phyloP scores from a whole-genome alignment of 2,113 vertebrate species.

The Aegotheles bennettii region DNA sequence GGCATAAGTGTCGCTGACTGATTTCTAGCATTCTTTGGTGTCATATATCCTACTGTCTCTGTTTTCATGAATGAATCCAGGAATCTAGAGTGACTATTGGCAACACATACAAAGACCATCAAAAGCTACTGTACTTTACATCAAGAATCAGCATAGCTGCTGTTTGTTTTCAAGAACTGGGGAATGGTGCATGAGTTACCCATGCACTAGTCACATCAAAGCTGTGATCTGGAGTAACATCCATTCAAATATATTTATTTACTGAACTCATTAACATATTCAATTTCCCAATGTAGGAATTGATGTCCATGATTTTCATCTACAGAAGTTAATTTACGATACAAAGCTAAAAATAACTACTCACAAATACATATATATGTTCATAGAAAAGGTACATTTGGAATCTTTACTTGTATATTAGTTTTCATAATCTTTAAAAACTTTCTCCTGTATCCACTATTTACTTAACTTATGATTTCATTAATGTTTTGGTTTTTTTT shows the following conservation, averaged over 20 bases:
- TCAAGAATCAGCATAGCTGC: background rate
- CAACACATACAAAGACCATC: background rate
- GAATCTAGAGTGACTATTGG: background rate
- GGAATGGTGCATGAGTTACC: background rate
- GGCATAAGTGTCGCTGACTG: background rate
- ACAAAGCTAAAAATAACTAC: background rate
- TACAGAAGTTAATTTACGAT: background rate
- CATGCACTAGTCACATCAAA: rapidly evolving
- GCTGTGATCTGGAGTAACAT: background rate
- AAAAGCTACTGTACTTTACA: background rate
- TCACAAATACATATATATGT: rapidly evolving
- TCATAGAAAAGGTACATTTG: background rate
- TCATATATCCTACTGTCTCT: background rate
- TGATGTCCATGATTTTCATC: background rate
- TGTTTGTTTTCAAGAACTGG: background rate
- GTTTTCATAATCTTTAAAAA: background rate
- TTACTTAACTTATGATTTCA: background rate
- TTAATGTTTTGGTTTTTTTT: background rate
- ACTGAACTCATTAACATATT: background rate
- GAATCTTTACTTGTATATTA: background rate
- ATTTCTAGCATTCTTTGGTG: background rate
- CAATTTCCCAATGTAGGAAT: background rate
- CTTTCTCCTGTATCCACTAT: background rate
- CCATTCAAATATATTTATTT: background rate
- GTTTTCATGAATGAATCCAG: background rate